A percentile compares a stretch with the other conserved stretches of the same genome.
These are phyloP conservation scores for Drosophila bocki DNA, from an alignment of 1,140 invertebrate genomes.

Conservation along the genomic window DNA sequence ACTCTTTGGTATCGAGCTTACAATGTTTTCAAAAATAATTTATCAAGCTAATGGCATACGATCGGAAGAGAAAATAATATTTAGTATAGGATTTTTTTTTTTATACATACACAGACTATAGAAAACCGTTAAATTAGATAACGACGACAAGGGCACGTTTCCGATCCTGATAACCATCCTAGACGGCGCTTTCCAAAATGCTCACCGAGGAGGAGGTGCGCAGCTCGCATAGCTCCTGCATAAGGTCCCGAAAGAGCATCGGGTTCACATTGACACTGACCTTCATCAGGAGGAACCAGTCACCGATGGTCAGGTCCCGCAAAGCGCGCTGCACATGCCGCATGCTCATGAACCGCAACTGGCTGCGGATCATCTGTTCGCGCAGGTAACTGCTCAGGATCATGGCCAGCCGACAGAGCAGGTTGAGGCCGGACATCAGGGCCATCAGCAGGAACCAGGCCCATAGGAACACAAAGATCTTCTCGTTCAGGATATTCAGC, in stretches of 20 bases:
- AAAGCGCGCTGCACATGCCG: slow-evolving; percentile 61
- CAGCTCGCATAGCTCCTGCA: slow-evolving; percentile 85
- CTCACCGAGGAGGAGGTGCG: slow-evolving; percentile 61
- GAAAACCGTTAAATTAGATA: slow-evolving; percentile 1
- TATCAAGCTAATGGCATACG: not conserved
- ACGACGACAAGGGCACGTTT: not conserved
- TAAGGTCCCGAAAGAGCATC: slow-evolving; percentile 87
- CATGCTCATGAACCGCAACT: slow-evolving; percentile 76
- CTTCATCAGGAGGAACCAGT: slow-evolving; percentile 90
- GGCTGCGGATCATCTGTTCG: slow-evolving; percentile 86
- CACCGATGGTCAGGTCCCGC: slow-evolving; percentile 86
- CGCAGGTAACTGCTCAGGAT: slow-evolving; percentile 70
- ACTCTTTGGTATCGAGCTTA: not conserved
- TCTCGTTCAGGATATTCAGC: slow-evolving; percentile 92
- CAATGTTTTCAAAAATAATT: not conserved
- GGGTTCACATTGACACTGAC: slow-evolving; percentile 90
- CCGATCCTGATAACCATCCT: slow-evolving; percentile 1
- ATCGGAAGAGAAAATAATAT: slow-evolving; percentile 11
- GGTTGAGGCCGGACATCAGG: slow-evolving; percentile 87
- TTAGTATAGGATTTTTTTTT: slow-evolving; percentile 3
- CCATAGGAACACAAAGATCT: slow-evolving; percentile 92
- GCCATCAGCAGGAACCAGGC: slow-evolving; percentile 92
- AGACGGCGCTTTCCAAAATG: slow-evolving; percentile 54
- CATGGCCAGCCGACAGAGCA: slow-evolving; percentile 86
- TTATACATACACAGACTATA: not conserved